Evolutionary conservation across 2,113 vertebrate genomes (phyloP).

Genomic region (Odobenus rosmarus): DNA sequence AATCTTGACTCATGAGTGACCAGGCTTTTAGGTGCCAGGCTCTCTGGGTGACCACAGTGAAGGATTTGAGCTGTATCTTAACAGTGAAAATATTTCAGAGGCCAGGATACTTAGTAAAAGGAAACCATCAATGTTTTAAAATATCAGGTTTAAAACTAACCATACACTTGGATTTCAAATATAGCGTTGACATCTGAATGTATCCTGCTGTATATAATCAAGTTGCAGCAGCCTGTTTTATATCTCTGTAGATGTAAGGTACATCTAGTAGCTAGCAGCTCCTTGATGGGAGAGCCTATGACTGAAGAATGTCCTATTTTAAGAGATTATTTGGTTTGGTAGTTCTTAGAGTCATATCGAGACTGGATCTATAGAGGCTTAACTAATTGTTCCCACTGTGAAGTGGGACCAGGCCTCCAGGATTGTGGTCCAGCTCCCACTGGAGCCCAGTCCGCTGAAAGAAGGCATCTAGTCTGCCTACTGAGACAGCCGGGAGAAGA

Average conservation of each 20-base stretch:
- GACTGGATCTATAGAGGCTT: background rate
- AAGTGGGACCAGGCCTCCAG: background rate
- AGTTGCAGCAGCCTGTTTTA: background rate
- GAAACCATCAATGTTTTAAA: constrained; percentile 12
- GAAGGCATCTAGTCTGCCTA: background rate
- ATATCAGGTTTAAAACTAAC: constrained; percentile 14
- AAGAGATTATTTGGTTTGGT: background rate
- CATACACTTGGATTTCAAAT: constrained; percentile 45
- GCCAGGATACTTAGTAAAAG: background rate
- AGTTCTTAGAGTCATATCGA: background rate
- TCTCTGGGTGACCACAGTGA: background rate
- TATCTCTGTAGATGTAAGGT: background rate
- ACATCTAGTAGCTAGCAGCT: background rate
- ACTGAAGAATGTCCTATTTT: background rate
- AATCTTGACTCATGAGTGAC: background rate
- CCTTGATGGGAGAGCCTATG: background rate
- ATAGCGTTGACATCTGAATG: background rate
- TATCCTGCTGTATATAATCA: background rate
- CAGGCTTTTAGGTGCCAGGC: background rate
- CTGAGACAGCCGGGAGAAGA: background rate
- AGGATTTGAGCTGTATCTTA: background rate
- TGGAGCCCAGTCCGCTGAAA: background rate
- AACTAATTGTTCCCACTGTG: background rate
- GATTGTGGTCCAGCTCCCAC: background rate
- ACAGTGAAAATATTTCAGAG: background rate